These are phyloP conservation scores for Fragum sueziense DNA, from an alignment of 2,888 invertebrate genomes.

Conservation along the genomic window DNA sequence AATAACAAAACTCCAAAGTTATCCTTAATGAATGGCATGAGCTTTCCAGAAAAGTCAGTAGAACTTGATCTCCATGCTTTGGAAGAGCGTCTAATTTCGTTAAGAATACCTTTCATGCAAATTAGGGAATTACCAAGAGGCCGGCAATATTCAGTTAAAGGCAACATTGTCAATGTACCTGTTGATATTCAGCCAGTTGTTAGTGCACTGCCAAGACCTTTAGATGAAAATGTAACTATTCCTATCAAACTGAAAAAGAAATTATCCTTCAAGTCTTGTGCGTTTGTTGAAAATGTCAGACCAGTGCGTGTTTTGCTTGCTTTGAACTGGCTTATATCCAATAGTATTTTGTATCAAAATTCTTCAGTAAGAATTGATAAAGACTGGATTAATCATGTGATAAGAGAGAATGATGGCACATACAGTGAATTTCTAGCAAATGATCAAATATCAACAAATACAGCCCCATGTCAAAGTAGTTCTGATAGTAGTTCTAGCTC, in stretches of 20 bases:
- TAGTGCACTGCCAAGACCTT: conserved; percentile 4
- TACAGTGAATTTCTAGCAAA: neutral
- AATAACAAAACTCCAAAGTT: conserved; percentile 13
- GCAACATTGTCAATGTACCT: conserved; percentile 58
- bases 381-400: conserved; percentile 28
- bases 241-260: conserved; percentile 38
- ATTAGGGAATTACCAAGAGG: conserved; percentile 42
- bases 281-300: conserved; percentile 45
- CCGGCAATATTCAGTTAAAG: conserved; percentile 10
- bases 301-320: conserved; percentile 39
- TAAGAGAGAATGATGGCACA: neutral
- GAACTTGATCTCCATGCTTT: conserved; percentile 3
- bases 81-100: conserved; percentile 22
- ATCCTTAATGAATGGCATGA: too few relatives aligned
- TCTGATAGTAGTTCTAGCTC: neutral
- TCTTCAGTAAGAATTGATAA: conserved; percentile 37
- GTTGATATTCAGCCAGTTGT: conserved; percentile 53
- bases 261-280: conserved; percentile 28
- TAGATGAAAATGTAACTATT: conserved; percentile 45
- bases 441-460: neutral
- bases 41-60: conserved; percentile 10
- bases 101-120: conserved; percentile 37
- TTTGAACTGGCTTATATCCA: conserved; percentile 37
- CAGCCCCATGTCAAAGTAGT: neutral
- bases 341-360: conserved; percentile 48